These are phyloP conservation scores for Cyprinodon variegatus DNA, from an alignment of 2,113 vertebrate genomes.

Conservation along the genomic window DNA sequence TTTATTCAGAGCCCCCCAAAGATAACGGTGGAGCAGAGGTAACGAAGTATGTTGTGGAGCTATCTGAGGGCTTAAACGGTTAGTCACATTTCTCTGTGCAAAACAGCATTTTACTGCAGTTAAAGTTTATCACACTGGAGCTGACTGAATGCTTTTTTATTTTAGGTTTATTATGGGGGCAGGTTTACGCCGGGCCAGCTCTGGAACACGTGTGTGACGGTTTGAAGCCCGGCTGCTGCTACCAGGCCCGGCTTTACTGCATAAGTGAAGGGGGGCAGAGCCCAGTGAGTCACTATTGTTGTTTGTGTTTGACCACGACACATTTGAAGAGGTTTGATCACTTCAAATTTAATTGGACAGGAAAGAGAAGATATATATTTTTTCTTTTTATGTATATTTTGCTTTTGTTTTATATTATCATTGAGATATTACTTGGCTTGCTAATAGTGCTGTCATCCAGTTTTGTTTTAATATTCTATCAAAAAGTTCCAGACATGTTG, in stretches of 20 bases:
- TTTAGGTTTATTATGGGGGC: conserved; percentile 89
- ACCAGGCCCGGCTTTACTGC: conserved; percentile 89
- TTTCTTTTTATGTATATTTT: background rate
- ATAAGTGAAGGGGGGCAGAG: conserved; percentile 95
- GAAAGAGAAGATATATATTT: conserved; percentile 1
- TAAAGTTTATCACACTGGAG: background rate
- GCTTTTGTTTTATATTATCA: background rate
- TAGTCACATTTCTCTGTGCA: conserved; percentile 41
- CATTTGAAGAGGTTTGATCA: conserved; percentile 24
- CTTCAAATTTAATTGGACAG: conserved; percentile 2
- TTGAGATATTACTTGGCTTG: conserved; percentile 10
- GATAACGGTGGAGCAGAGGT: conserved; percentile 91
- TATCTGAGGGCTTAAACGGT: conserved; percentile 89
- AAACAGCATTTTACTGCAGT: background rate
- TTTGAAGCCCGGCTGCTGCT: conserved; percentile 89
- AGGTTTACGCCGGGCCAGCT: conserved; percentile 87
- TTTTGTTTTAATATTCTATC: conserved; percentile 41
- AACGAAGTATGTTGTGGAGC: conserved; percentile 89
- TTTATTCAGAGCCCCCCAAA: conserved; percentile 88
- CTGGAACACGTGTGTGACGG: conserved; percentile 91
- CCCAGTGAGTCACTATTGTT: conserved; percentile 81
- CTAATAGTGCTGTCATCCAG: background rate
- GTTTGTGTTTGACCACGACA: background rate
- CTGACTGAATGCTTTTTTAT: conserved; percentile 26
- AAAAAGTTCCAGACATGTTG: conserved; percentile 43